Evolutionary conservation across 2,888 invertebrate species (phyloP), one percentile per base, ranked within the genome.

Genomic region (Drosophila buzzatii): DNA sequence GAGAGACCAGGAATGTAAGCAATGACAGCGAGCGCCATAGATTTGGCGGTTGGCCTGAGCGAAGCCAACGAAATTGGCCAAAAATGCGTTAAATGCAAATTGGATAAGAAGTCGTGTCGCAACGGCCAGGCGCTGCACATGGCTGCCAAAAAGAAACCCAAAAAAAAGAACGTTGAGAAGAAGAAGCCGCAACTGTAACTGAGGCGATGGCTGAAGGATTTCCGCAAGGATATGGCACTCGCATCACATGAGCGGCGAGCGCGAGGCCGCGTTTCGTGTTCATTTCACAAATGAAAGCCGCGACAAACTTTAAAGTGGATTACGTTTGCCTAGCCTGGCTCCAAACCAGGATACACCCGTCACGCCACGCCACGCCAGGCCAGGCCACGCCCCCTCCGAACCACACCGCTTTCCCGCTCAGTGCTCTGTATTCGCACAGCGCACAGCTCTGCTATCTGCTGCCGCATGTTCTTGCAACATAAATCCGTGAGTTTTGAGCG

Each of bases 261-360:
- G 65, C 71, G 82, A 84, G 80, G 78, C 68, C 64, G 76, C 73
- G 87, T 76, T 85, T 85, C 88, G 82, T 85, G 81, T 81, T 83
- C 82, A 79, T 80, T 79, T 76, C 76, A 49, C 76, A 82, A 85
- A 79, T 76, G 81, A 80, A 82, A 82, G 73, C 80, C 75, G 79
- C 73, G 85, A 78, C 79, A 85, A 91, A 90, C 89, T 91, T 90
- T 90, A 90, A 89, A 89, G 89, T 89, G 91, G 89, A 89, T 89
- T 89, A 89, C 79, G 88, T 90, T 85, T 76, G 89, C 76, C 69
- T 66, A 56, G 74, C 82, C 73, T 53, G 67, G 70, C 66, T 62
- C 49, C 53, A 35, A 39, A n/a, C 59, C 59, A 41, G 59, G 39
- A 41, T 35, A 49, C 56, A 49, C 42, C 62, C 62, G 39, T 16